Base-by-base conservation (phyloP, 2,113 vertebrate species). In the Sinocyclocheilus anshuiensis region DNA sequence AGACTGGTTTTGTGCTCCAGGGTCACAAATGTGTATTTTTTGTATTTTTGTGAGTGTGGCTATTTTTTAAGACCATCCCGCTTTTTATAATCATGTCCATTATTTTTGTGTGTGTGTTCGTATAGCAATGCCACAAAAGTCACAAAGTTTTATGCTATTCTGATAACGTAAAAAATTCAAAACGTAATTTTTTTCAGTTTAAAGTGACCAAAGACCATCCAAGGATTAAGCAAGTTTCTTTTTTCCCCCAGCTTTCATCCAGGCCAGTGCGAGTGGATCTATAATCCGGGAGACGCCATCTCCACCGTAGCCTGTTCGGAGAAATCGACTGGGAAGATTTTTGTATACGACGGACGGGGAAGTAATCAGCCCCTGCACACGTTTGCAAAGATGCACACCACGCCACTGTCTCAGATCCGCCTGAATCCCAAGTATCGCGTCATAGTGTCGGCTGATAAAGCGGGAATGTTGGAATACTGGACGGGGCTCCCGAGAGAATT, bases 401-500 rank as follows among this genome's bases (percentile, higher is more conserved):
- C 96, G 0, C 94, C 98, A 0, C 95, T 99, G 83, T 95, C 96
- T 89, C 97, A 97, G 57, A 98, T 99, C 91, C 94, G 96, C 7
- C 90, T 99, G 53, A 99, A 99, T 89, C 90, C 96, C 10, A 93
- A 93, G 87, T 99, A 94, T 86, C 95, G 97, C 92, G 96, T 95
- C 81, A 91, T 99, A 13, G 97, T 99, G 55, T 99, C 98, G 20
- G 96, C 97, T 16, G 98, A 99, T 93, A 97, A 97, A 91, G 96
- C 96, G 0, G 97, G 98, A 33, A 99, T 99, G 98, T 93, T 99
- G 1, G 98, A 99, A 88, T 99, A 99, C 90, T 99, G 98, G 98
- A 99, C 97, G 4, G 98, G 98, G 39, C 96, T 97, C 78, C 95
- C 95, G 6, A 96, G 94, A 0, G 97, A 99, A 71, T 99, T 98